These are phyloP conservation scores for Hemicordylus capensis DNA, from an alignment of 2,113 vertebrate genomes.

Conservation along the genomic window DNA sequence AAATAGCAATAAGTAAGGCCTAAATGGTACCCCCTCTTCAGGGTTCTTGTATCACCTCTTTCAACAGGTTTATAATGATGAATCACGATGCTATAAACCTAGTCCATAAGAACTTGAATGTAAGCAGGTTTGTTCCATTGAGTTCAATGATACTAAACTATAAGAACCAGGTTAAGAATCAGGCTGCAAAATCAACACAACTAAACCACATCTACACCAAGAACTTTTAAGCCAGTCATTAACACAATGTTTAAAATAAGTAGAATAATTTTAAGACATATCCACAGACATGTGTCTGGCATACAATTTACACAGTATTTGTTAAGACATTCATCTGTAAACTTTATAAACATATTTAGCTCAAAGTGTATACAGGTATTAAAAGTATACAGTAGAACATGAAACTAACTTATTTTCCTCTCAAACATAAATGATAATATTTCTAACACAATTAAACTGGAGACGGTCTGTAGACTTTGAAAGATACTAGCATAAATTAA, in stretches of 20 bases:
- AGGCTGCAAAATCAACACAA: background rate
- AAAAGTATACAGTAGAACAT: background rate
- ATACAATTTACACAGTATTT: background rate
- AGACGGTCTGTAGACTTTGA: conserved; percentile 36
- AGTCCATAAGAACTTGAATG: background rate
- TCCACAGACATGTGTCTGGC: background rate
- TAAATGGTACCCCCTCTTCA: background rate
- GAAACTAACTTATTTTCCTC: background rate
- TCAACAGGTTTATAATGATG: background rate
- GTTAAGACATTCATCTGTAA: background rate
- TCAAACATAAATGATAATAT: background rate
- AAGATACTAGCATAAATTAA: conserved; percentile 55
- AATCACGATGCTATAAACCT: background rate
- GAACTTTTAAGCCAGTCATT: background rate
- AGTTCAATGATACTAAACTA: background rate
- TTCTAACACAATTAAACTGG: conserved; percentile 18
- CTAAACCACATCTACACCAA: background rate
- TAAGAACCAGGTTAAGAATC: background rate
- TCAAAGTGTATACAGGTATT: background rate
- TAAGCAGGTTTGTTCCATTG: background rate
- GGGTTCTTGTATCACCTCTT: background rate
- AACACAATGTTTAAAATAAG: background rate
- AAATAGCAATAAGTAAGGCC: no score
- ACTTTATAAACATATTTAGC: background rate
- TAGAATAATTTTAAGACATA: background rate